These are phyloP conservation scores for Lepilemur septentrionalis DNA, from an alignment of 2,797 vertebrate genomes.

Conservation along the genomic window DNA sequence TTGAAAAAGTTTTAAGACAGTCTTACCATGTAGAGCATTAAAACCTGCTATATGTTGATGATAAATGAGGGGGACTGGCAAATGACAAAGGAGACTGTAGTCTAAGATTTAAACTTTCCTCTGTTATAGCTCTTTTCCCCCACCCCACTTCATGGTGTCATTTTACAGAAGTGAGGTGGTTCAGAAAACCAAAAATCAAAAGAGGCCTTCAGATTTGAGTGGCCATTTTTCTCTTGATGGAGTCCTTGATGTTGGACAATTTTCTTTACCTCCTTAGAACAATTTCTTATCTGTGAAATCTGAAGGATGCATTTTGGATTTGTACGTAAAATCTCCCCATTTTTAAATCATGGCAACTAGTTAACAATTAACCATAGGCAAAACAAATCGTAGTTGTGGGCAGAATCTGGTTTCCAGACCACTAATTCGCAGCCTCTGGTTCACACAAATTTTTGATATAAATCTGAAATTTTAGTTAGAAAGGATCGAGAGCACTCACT, in stretches of 20 bases:
- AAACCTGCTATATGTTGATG: background rate
- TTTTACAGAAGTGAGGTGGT: conserved; percentile 24
- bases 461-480: conserved; percentile 43
- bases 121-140: background rate
- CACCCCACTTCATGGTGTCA: background rate
- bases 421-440: background rate
- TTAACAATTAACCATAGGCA: background rate
- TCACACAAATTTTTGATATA: conserved; percentile 10
- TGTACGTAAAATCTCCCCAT: background rate
- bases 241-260: background rate
- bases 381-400: background rate
- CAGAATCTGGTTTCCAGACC: conserved; percentile 5
- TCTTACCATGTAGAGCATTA: background rate
- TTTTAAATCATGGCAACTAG: background rate
- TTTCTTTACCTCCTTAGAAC: background rate
- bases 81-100: background rate
- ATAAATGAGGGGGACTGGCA: conserved; percentile 7
- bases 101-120: background rate
- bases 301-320: background rate
- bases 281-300: conserved; percentile 17
- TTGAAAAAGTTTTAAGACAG: conserved; percentile 40
- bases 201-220: background rate
- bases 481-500: background rate
- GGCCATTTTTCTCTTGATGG: background rate
- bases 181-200: background rate